Conservation (phyloP, 2,113 vertebrate species). For the Pelecanus crispus region DNA sequence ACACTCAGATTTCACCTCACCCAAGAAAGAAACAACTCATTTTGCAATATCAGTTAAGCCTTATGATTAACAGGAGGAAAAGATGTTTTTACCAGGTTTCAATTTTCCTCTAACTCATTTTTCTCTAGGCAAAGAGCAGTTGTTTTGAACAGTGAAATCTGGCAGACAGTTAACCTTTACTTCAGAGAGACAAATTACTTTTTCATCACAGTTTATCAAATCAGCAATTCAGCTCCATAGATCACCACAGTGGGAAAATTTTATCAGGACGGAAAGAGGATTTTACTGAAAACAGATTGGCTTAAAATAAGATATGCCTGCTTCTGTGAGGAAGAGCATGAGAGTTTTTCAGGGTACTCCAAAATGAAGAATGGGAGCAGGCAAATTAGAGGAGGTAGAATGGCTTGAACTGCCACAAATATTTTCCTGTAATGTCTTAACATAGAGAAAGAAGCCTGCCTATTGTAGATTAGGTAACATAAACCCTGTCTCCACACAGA, state of each 20-base stretch:
- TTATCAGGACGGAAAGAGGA: not conserved
- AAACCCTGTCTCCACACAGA: not conserved
- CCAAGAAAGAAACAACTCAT: not conserved
- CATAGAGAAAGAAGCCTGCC: accelerated
- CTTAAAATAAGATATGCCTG: not conserved
- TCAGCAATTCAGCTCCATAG: conserved; percentile 7
- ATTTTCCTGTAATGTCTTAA: not conserved
- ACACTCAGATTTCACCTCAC: not conserved
- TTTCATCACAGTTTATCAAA: conserved; percentile 57
- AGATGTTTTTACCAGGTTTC: not conserved
- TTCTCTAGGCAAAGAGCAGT: conserved; percentile 35
- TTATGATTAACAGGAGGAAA: not conserved
- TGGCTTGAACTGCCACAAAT: not conserved
- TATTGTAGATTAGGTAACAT: not conserved
- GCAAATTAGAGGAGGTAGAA: not conserved
- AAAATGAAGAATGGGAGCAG: not conserved
- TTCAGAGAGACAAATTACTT: conserved; percentile 56
- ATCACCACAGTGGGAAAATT: not conserved
- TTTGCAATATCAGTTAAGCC: not conserved
- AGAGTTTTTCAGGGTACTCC: not conserved
- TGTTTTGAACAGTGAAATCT: conserved; percentile 44
- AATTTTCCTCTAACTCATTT: not conserved
- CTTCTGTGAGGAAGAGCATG: not conserved
- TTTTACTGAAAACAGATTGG: not conserved
- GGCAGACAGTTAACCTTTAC: conserved; percentile 52